These are phyloP conservation scores for Lethenteron camtschaticum DNA, from an alignment of 2,113 vertebrate genomes.

Conservation along the genomic window DNA sequence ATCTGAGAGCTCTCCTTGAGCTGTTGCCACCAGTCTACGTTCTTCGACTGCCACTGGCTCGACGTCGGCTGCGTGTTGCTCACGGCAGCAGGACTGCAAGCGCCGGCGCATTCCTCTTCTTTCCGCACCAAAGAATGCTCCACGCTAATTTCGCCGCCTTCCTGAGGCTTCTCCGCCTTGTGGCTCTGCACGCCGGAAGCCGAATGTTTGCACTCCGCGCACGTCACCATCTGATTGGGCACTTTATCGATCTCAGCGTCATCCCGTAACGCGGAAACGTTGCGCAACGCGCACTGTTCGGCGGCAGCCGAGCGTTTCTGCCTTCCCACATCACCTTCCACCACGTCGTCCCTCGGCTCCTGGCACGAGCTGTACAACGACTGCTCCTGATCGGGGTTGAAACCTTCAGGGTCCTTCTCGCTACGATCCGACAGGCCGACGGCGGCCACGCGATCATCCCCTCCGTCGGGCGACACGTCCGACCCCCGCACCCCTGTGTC, in stretches of 20 bases:
- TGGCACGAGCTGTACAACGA: too few species aligned
- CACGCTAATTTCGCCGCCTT: conserved; percentile 11
- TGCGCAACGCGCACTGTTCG: conserved; percentile 3
- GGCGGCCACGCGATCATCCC: conserved; percentile 11
- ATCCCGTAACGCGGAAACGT: conserved; percentile 6
- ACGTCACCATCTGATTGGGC: conserved; percentile 11
- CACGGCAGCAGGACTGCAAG: conserved; percentile 9
- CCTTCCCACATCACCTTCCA: too few species aligned
- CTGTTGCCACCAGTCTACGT: conserved; percentile 92
- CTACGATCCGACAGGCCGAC: too few species aligned
- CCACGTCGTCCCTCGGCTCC: too few species aligned
- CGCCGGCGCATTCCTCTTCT: conserved; percentile 14
- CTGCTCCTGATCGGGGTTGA: too few species aligned
- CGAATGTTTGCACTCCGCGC: not conserved
- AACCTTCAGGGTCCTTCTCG: too few species aligned
- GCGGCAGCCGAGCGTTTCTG: too few species aligned
- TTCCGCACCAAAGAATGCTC: conserved; percentile 9
- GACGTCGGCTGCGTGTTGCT: conserved; percentile 12
- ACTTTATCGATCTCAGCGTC: conserved; percentile 19
- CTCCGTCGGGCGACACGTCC: conserved; percentile 20
- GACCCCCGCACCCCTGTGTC: conserved; percentile 19
- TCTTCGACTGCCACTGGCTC: conserved; percentile 26
- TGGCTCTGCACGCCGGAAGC: not conserved
- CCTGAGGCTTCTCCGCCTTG: conserved; percentile 13
- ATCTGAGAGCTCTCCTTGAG: conserved; percentile 97